A percentile compares a stretch with the other conserved stretches of the same genome.
phyloP scores from a whole-genome alignment of 2,888 invertebrate genomes.

The Lasioglossum malachurum region DNA sequence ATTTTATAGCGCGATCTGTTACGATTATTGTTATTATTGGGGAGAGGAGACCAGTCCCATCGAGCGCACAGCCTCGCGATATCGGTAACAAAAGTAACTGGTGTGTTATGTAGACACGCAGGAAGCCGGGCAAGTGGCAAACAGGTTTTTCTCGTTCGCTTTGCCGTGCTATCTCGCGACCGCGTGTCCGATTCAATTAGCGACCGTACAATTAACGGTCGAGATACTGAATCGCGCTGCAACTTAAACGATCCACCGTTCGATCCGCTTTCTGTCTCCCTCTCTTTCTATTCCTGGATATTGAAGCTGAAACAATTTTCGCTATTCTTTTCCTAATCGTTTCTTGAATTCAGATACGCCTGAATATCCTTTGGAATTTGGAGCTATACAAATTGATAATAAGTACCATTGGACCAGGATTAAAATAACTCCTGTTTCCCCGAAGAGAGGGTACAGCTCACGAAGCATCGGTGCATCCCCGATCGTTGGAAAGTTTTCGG shows the following conservation, averaged over 20 bases:
- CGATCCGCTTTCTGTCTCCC: not conserved
- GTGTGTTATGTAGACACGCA: conserved; percentile 48
- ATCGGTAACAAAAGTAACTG: conserved; percentile 50
- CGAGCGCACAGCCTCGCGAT: conserved; percentile 33
- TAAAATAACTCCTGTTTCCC: not conserved
- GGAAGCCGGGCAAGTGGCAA: conserved; percentile 60
- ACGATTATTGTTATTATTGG: not conserved
- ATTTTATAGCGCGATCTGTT: not conserved
- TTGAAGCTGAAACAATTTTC: not conserved
- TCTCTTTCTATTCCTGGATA: not conserved
- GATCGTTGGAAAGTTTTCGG: not conserved
- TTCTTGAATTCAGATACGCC: not conserved
- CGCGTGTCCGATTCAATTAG: conserved; percentile 70
- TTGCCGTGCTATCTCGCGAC: conserved; percentile 49
- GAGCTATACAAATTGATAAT: not conserved
- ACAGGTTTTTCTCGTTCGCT: conserved; percentile 69
- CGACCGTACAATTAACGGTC: conserved; percentile 63
- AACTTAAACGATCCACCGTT: conserved; percentile 41
- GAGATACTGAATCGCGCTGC: conserved; percentile 46
- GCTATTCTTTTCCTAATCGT: not conserved
- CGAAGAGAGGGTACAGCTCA: not conserved
- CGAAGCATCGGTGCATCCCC: not conserved
- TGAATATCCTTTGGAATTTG: not conserved
- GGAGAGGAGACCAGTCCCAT: not conserved
- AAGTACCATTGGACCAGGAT: not conserved